Base-by-base conservation (phyloP, 2,888 invertebrate genomes). In the Diplolepis rosae region DNA sequence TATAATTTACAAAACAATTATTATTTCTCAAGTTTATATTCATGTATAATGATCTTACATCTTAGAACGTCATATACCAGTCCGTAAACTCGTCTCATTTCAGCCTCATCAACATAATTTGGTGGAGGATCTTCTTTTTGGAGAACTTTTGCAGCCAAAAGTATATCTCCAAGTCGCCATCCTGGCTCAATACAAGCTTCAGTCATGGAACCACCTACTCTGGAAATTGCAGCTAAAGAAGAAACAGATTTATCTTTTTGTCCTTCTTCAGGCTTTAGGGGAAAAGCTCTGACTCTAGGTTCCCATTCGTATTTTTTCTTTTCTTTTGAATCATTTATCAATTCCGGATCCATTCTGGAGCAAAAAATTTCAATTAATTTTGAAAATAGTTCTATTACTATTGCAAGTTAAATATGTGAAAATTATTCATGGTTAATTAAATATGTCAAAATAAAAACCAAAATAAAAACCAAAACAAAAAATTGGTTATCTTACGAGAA, bases 41-140 rank as follows among this genome's bases (percentile, higher is more conserved):
- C 27, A 27, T 28, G n/a, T 7, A 27, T n/a, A 48, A 4, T 22
- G 39, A 68, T 72, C 93, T 92, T 89, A 94, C 94, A 94, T 87
- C 94, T 90, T 78, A 93, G 92, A 0, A 94, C 93, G 82, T 94
- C 94, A 85, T 94, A 94, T 77, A 94, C 93, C 39, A 94, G 90
- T 0, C 93, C 92, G 80, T 93, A 94, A 27, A 94, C 94, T 76
- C 93, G 90, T 71, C 94, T 89, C 93, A 94, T 94, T 83, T 94
- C 93, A 69, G 93, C 93, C 79, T 94, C 94, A 82, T 94, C 93
- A 1, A 80, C 67, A 51, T 84, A 88, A 18, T 7, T 30, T 2
- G 80, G 78, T 0, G 70, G 48, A 4, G 78, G 69, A 24, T 51
- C 9, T 42, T 75, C 51, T 51, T 76, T 74, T 39, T 74, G 66